Conservation (phyloP, 1,140 invertebrate genomes). For the Papilio machaon region DNA sequence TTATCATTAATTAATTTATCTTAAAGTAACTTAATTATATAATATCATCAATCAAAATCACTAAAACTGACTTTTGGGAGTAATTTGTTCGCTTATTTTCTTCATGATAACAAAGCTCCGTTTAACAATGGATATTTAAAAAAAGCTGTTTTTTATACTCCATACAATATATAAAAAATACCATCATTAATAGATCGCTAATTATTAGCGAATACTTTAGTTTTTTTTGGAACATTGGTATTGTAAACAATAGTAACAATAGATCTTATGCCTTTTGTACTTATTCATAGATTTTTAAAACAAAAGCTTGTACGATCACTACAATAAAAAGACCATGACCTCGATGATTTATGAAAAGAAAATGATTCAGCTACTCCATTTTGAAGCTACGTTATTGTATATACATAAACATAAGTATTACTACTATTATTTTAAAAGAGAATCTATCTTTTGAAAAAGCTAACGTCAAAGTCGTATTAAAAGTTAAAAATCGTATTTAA, state of each 20-base stretch:
- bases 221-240: background rate
- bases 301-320: slow-evolving; percentile 11
- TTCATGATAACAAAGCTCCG: too few species aligned
- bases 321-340: background rate
- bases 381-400: background rate
- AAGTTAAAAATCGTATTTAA: too few species aligned
- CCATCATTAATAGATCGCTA: background rate
- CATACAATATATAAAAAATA: background rate
- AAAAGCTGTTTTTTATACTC: too few species aligned
- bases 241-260: background rate
- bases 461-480: too few species aligned
- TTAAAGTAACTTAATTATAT: too few species aligned
- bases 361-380: background rate
- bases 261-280: background rate
- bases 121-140: too few species aligned
- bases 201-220: slow-evolving; percentile 6
- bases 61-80: too few species aligned
- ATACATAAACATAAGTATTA: background rate
- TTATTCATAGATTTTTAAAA: slow-evolving; percentile 16
- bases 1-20: too few species aligned
- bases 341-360: background rate
- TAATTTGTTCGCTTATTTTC: too few species aligned
- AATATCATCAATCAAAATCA: too few species aligned
- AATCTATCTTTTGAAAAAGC: too few species aligned
- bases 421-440: background rate